Conservation (phyloP, 2,888 invertebrate genomes). For the Sinelater perroti region DNA sequence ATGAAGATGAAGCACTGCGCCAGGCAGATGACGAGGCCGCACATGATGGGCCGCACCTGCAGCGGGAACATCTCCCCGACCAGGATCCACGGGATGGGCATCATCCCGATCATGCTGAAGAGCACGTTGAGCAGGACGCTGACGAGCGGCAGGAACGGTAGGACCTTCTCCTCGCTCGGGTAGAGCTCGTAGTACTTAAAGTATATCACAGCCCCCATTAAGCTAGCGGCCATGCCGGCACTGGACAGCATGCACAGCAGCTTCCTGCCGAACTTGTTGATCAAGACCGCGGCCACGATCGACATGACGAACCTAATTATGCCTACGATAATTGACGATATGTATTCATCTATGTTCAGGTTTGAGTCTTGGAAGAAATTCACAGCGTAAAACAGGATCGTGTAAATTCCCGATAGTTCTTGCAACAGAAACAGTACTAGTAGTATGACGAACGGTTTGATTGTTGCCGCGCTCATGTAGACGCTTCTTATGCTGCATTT, state of each 20-base stretch:
- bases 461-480: slow-evolving; percentile 65
- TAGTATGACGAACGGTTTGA: slow-evolving; percentile 74
- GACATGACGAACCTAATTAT: slow-evolving; percentile 73
- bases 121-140: slow-evolving; percentile 75
- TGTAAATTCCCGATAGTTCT: slow-evolving; percentile 78
- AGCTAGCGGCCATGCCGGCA: slow-evolving; percentile 70
- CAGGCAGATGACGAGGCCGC: slow-evolving; percentile 74
- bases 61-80: slow-evolving; percentile 77
- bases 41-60: slow-evolving; percentile 73
- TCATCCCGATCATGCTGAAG: slow-evolving; percentile 77
- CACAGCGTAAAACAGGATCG: slow-evolving; percentile 77
- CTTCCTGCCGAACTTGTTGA: slow-evolving; percentile 71
- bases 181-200: slow-evolving; percentile 56
- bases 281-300: slow-evolving; percentile 71
- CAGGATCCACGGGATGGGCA: slow-evolving; percentile 80
- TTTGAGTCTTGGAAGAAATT: slow-evolving; percentile 75
- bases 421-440: slow-evolving; percentile 74
- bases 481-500: slow-evolving; percentile 47
- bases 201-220: slow-evolving; percentile 60
- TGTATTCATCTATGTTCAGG: slow-evolving; percentile 69
- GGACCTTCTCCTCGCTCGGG: slow-evolving; percentile 44
- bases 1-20: slow-evolving; percentile 76
- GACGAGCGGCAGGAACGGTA: slow-evolving; percentile 63
- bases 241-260: slow-evolving; percentile 72
- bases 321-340: slow-evolving; percentile 75